Percentiles rank a stretch among this genome's conserved stretches.
Conservation (phyloP, 2,113 vertebrate species). For the Cheirogaleus medius region DNA sequence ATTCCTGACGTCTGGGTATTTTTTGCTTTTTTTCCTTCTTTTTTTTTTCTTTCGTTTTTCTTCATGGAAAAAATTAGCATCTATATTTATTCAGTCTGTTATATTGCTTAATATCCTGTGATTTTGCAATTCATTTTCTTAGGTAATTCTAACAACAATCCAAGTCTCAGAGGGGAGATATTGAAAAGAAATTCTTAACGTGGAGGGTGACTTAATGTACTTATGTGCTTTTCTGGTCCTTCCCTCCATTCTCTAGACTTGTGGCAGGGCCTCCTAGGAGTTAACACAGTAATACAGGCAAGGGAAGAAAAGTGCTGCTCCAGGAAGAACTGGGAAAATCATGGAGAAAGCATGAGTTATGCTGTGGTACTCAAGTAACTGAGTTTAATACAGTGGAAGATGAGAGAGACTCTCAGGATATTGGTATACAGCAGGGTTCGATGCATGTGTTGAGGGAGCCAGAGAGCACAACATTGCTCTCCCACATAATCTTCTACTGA, state of each 20-base stretch:
- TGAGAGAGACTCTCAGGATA: background rate
- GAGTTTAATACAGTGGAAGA: background rate
- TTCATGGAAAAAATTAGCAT: background rate
- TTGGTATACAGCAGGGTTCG: background rate
- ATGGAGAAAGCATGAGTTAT: background rate
- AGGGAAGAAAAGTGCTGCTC: background rate
- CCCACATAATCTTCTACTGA: background rate
- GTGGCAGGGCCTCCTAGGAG: background rate
- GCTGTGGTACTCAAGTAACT: background rate
- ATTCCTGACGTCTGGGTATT: background rate
- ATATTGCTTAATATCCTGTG: background rate
- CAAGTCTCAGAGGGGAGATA: background rate
- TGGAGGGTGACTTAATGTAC: background rate
- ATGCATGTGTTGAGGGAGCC: no score
- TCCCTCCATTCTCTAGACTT: no score
- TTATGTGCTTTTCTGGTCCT: background rate
- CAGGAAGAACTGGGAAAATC: background rate
- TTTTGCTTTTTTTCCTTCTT: background rate
- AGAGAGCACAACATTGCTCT: background rate
- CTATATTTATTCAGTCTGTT: no score
- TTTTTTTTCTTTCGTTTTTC: background rate
- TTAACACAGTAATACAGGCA: background rate
- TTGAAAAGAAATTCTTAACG: background rate
- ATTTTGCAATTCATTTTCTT: background rate
- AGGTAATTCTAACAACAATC: background rate